A percentile compares a stretch with the other conserved stretches of the same genome.
Evolutionary conservation across 2,888 invertebrate species (phyloP).

Genomic region (Tetanocera ferruginea): DNA sequence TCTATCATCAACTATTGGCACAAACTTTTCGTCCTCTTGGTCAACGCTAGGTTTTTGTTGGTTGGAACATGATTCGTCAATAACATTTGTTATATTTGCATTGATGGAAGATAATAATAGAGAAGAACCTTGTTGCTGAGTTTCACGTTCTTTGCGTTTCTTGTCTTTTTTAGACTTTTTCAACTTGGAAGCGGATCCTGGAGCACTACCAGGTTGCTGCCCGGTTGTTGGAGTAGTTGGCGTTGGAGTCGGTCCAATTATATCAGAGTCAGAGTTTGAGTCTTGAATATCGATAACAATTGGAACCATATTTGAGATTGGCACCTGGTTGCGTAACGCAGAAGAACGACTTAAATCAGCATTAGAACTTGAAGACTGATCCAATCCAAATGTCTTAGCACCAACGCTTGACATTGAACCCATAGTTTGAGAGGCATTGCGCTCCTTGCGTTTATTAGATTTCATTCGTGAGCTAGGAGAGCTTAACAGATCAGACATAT

Average conservation of each 20-base stretch:
- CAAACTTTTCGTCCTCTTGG: conserved; percentile 48
- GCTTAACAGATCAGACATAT: not conserved
- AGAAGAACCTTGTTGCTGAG: conserved; percentile 17
- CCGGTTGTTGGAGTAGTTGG: not conserved
- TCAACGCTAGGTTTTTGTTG: conserved; percentile 27
- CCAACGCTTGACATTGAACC: not conserved
- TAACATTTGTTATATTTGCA: conserved; percentile 2
- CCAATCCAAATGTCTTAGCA: conserved; percentile 49
- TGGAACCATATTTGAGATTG: conserved; percentile 47
- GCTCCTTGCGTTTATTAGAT: conserved; percentile 16
- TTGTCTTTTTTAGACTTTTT: conserved; percentile 60
- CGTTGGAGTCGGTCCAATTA: conserved; percentile 37
- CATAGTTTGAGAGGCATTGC: not conserved
- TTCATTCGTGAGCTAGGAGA: conserved; percentile 16
- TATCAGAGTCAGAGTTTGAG: conserved; percentile 63
- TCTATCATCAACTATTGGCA: conserved; percentile 50
- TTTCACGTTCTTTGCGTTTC: conserved; percentile 52
- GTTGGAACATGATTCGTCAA: conserved; percentile 34
- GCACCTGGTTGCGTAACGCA: conserved; percentile 21
- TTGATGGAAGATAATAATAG: conserved; percentile 32
- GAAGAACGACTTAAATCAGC: conserved; percentile 44
- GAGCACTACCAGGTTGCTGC: not conserved
- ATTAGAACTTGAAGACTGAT: conserved; percentile 55
- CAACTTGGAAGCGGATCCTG: conserved; percentile 28
- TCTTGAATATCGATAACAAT: conserved; percentile 63